Base-by-base conservation (phyloP, 1,140 invertebrate genomes). In the Anthonomus grandis region DNA sequence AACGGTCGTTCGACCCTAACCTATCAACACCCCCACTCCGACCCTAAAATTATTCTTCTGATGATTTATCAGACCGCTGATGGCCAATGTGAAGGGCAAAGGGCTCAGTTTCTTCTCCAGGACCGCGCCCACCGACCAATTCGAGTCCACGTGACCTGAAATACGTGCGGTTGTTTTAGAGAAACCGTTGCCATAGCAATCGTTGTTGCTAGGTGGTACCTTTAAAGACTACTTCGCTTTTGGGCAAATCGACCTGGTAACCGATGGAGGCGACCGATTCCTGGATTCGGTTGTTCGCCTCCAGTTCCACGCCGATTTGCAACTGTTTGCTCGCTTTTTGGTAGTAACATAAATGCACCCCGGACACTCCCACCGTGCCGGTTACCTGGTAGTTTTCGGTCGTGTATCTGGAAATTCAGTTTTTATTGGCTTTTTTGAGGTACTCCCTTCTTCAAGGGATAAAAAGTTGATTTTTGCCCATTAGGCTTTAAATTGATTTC, bases 171-270 rank as follows among this genome's bases (percentile, higher is more conserved):
- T 23, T 25, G n/a, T n/a, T n/a, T n/a, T n/a, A n/a, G n/a, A n/a
- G n/a, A n/a, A n/a, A n/a, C n/a, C n/a, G n/a, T n/a, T n/a, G n/a
- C n/a, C n/a, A n/a, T n/a, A n/a, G n/a, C n/a, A n/a, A n/a, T n/a
- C n/a, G n/a, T n/a, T n/a, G n/a, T 17, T 15, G 8, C 37, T 39
- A 6, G 27, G 37, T 15, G 37, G 62, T 74, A 94, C 93, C 94
- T 87, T 86, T 90, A 72, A 98, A 96, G 6, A 89, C 83, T 60
- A 97, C 79, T 75, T 97, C 94, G 39, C 93, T 93, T 76, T 95
- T 97, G 15, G 95, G 94, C 73, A 99, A 79, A 76, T 98, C 96
- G 48, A 97, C 83, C 78, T 98, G 95, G 76, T 99, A 99, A 15
- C 88, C 95, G 62, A 98, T 82, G 1, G 92, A 91, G 24, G 91